A percentile compares a stretch with the other conserved stretches of the same genome.
Evolutionary conservation across 2,113 vertebrate genomes (phyloP).

Genomic region (Platichthys flesus): DNA sequence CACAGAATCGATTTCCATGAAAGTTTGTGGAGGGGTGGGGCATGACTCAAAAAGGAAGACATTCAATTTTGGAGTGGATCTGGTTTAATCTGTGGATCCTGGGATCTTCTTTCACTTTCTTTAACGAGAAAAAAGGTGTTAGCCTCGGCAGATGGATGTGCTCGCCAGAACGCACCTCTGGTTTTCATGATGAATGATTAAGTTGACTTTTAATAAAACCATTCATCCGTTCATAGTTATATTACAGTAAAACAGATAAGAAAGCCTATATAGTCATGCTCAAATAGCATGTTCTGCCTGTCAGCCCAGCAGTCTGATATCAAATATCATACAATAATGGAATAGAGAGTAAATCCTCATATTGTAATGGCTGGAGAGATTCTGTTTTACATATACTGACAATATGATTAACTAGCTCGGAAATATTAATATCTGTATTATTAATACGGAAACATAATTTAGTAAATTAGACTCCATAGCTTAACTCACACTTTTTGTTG

Average conservation of each 20-base stretch:
- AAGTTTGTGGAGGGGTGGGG: too few species aligned
- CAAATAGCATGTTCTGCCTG: not conserved
- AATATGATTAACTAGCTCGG: not conserved
- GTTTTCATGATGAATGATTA: not conserved
- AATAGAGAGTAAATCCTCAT: not conserved
- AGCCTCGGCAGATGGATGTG: too few species aligned
- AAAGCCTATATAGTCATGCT: not conserved
- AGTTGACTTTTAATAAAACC: not conserved
- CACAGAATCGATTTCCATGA: too few species aligned
- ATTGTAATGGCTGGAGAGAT: not conserved
- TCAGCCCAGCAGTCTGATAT: not conserved
- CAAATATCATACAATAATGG: not conserved
- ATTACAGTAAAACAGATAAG: not conserved
- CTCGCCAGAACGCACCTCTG: not conserved
- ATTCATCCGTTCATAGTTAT: not conserved
- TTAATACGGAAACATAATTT: not conserved
- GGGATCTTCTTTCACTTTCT: too few species aligned
- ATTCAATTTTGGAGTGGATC: too few species aligned
- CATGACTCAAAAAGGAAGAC: too few species aligned
- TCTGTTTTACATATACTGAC: not conserved
- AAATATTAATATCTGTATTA: not conserved
- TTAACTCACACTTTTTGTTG: not conserved
- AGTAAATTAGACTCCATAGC: slow-evolving; percentile 1
- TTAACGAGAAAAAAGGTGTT: too few species aligned
- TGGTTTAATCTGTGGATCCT: too few species aligned